Evolutionary conservation across 2,888 invertebrate species (phyloP), one percentile per base, ranked within the genome.

Genomic region (Petrolisthes cinctipes): DNA sequence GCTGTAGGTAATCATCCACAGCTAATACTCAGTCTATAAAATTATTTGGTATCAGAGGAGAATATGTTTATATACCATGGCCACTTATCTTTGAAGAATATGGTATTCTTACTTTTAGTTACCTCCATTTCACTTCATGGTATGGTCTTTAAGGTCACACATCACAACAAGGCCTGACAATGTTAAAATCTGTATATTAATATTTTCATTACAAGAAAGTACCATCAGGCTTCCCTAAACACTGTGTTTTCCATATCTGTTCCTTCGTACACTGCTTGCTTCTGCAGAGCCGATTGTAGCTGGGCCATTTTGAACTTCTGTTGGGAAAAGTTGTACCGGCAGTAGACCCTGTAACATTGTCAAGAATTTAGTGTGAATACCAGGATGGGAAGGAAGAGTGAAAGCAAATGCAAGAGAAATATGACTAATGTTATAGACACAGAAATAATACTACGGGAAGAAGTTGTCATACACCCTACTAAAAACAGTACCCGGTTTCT

Each of bases 321-420:
- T 91, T 94, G 93, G 1, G 96, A 95, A 94, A 95, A 96, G 82
- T 94, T 94, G 92, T 95, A 96, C 91, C 96, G 94, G 90, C 91
- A 92, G 68, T 91, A 90, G 53, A 90, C 61, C 91, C 90, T 91
- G 87, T 37, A 76, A 76, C 54, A 79, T 20, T 79, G 14, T n/a
- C 20, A 53, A 37, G 14, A n/a, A 23, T 20, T 75, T 20, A n/a
- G 20, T 20, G n/a, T 75, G 11, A n/a, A 75, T 75, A 20, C 23
- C 23, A 20, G n/a, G 7, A 4, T 17, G n/a, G 17, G n/a, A 73
- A n/a, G 73, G 20, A 23, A 73, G 23, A 73, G 73, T 9, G n/a
- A 20, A 73, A 7, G n/a, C 73, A 73, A 73, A 73, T 17, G n/a
- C 9, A n/a, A 9, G 73, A 73, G n/a, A n/a, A 23, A 11, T 73